A percentile compares a stretch with the other conserved stretches of the same genome.
Evolutionary conservation across 92 coral and sea anemone genomes (phyloP).

Genomic region (Scolanthus callimorphus): DNA sequence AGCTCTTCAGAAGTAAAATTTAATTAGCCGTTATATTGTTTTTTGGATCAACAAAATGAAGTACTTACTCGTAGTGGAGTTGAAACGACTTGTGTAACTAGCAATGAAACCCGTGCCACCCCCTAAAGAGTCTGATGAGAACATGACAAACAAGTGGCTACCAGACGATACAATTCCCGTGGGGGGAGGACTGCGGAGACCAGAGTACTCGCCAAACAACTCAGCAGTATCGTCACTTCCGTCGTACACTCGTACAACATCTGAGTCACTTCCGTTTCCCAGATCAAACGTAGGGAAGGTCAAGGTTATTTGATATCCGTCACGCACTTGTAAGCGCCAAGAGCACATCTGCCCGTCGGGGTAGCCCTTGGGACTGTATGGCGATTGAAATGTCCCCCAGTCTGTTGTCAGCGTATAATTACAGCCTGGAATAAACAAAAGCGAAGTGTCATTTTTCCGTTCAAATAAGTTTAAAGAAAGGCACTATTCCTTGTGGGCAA

Average conservation of each 20-base stretch:
- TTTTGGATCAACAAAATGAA: no score
- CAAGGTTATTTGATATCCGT: slow-evolving; percentile 12
- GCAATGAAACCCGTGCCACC: slow-evolving; percentile 15
- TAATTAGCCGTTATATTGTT: no score
- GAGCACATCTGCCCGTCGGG: slow-evolving; percentile 25
- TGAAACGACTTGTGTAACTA: background rate
- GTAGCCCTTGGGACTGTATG: slow-evolving; percentile 14
- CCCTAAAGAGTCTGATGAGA: slow-evolving; percentile 3
- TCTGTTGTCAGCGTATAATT: slow-evolving; percentile 18
- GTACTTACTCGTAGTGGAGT: background rate
- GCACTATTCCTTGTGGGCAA: no score
- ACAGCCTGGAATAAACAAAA: slow-evolving; percentile 11
- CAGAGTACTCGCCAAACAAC: slow-evolving; percentile 26
- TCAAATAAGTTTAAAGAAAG: no score
- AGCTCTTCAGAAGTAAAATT: no score
- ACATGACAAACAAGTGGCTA: slow-evolving; percentile 20
- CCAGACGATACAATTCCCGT: slow-evolving; percentile 17
- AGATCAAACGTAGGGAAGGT: slow-evolving; percentile 17
- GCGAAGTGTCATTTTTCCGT: no score
- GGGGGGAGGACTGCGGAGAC: slow-evolving; percentile 8
- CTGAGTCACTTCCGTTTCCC: slow-evolving; percentile 1
- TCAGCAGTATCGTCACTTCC: slow-evolving; percentile 17
- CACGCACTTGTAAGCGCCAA: slow-evolving; percentile 20
- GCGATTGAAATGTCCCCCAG: slow-evolving; percentile 17
- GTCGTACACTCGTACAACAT: slow-evolving; percentile 12